These are phyloP conservation scores for Tenrec ecaudatus DNA, from an alignment of 2,113 vertebrate genomes.

Conservation along the genomic window DNA sequence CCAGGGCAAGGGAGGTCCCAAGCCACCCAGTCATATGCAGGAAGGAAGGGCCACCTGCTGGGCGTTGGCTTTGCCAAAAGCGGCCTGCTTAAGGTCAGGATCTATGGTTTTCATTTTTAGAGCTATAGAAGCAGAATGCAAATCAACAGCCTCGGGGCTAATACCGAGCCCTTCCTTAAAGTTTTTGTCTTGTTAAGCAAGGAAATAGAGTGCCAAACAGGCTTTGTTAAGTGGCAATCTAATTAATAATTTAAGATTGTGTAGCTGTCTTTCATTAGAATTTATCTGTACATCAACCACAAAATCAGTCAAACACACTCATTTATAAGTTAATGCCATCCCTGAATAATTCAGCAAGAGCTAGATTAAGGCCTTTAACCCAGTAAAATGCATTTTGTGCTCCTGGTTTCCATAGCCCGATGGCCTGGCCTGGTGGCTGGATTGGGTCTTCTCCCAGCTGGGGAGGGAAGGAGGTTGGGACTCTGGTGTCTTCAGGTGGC, in stretches of 20 bases:
- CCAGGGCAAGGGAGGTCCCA: slow-evolving; percentile 19
- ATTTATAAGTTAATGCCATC: slow-evolving; percentile 91
- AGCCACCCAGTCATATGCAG: slow-evolving; percentile 46
- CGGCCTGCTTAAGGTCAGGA: slow-evolving; percentile 83
- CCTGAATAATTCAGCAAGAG: slow-evolving; percentile 90
- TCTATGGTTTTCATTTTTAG: slow-evolving; percentile 85
- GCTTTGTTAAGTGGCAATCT: slow-evolving; percentile 92
- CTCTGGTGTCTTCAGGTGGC: background rate
- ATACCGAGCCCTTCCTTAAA: slow-evolving; percentile 85
- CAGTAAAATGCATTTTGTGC: slow-evolving; percentile 78
- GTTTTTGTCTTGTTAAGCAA: slow-evolving; percentile 92
- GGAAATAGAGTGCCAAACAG: slow-evolving; percentile 89
- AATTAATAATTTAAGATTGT: slow-evolving; percentile 92
- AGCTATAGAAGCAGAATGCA: slow-evolving; percentile 86
- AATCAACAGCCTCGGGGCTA: slow-evolving; percentile 86
- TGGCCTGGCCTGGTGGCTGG: slow-evolving; percentile 44
- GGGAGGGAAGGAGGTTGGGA: background rate
- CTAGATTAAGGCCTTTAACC: slow-evolving; percentile 85
- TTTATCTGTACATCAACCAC: slow-evolving; percentile 93
- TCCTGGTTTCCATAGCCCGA: slow-evolving; percentile 57
- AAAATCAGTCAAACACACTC: slow-evolving; percentile 92
- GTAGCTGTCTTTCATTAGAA: slow-evolving; percentile 92
- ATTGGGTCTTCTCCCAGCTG: slow-evolving; percentile 26
- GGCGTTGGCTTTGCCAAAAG: slow-evolving; percentile 76
- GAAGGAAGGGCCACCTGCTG: slow-evolving; percentile 66